Evolutionary conservation across 1,140 invertebrate species (phyloP).

Genomic region (Drosophila erecta): DNA sequence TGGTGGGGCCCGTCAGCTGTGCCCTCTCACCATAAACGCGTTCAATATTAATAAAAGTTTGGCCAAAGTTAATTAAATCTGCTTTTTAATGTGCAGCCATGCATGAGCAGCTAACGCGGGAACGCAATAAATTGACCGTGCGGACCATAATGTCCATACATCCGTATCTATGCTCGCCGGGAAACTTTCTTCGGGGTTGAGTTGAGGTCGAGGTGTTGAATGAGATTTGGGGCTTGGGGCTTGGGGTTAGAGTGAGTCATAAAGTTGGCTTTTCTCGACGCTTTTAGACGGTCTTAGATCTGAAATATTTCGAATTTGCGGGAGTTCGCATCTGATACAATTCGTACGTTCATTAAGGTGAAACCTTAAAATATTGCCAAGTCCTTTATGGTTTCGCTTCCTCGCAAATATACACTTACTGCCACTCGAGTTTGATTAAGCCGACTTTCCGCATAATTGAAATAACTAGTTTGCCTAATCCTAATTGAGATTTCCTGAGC

Average conservation of each 20-base stretch:
- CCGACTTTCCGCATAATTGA: slow-evolving; percentile 21
- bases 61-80: slow-evolving; percentile 81
- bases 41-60: slow-evolving; percentile 82
- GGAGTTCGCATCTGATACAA: background rate
- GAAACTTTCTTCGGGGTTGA: slow-evolving; percentile 39
- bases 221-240: background rate
- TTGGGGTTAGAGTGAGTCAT: slow-evolving; percentile 32
- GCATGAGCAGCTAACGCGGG: slow-evolving; percentile 63
- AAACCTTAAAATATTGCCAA: too few species aligned
- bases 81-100: slow-evolving; percentile 79
- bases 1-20: slow-evolving; percentile 30
- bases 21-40: slow-evolving; percentile 53
- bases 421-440: slow-evolving; percentile 23
- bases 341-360: too few species aligned
- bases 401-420: background rate
- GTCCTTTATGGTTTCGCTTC: too few species aligned
- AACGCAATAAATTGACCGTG: slow-evolving; percentile 79
- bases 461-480: slow-evolving; percentile 39
- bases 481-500: slow-evolving; percentile 45
- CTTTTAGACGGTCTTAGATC: slow-evolving; percentile 1
- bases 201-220: slow-evolving; percentile 22
- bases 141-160: slow-evolving; percentile 60
- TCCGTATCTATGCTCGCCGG: slow-evolving; percentile 37
- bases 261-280: slow-evolving; percentile 41
- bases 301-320: background rate